A percentile compares a stretch with the other conserved stretches of the same genome.
Conservation (phyloP, 2,113 vertebrate species). For the Microtus montanus region DNA sequence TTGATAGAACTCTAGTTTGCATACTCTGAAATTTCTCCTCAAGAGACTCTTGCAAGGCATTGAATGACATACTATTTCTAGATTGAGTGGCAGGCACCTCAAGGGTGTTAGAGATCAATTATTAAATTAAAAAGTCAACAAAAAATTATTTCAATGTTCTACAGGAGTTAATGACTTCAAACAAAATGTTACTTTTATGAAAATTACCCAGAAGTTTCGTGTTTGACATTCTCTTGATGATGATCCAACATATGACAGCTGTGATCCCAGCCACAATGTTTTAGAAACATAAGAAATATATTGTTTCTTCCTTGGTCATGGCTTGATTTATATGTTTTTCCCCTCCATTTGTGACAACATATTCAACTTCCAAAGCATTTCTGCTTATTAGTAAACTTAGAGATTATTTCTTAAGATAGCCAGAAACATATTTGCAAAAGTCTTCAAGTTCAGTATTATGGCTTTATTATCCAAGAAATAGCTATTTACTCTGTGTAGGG, state of each 20-base stretch:
- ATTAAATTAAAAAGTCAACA: conserved; percentile 44
- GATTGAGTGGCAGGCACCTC: conserved; percentile 1
- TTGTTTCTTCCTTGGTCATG: conserved; percentile 55
- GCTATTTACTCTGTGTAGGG: conserved; percentile 57
- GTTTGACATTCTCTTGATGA: conserved; percentile 85
- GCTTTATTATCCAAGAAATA: conserved; percentile 65
- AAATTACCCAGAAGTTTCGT: conserved; percentile 82
- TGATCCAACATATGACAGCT: conserved; percentile 84
- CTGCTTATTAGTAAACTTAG: conserved; percentile 66
- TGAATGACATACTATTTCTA: conserved; percentile 59
- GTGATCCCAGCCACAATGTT: conserved; percentile 73
- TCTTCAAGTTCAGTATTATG: conserved; percentile 56
- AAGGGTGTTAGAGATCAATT: conserved; percentile 63
- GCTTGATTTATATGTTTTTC: conserved; percentile 60
- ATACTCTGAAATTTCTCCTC: not conserved
- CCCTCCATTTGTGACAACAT: conserved; percentile 20
- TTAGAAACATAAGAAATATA: conserved; percentile 68
- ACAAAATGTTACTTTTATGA: conserved; percentile 81
- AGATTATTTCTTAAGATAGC: conserved; percentile 63
- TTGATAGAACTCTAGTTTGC: not conserved
- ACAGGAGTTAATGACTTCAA: conserved; percentile 78
- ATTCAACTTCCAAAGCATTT: conserved; percentile 49
- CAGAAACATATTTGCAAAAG: conserved; percentile 71
- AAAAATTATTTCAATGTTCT: conserved; percentile 74
- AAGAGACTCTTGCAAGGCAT: not conserved